Base-by-base conservation (phyloP, 92 coral and sea anemone genomes). In the Umimayanthus chanpuru region DNA sequence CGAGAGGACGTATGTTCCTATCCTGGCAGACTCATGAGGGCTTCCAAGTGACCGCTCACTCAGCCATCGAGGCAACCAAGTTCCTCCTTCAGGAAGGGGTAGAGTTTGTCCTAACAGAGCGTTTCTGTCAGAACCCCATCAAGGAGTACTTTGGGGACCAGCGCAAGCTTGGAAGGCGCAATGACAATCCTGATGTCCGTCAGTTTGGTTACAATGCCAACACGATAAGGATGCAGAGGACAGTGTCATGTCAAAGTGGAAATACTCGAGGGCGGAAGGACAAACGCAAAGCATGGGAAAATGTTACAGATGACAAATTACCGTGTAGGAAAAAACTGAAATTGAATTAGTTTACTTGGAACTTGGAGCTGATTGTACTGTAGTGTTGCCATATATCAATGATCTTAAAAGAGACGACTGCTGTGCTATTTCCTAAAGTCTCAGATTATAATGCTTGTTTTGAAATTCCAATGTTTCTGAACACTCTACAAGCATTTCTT, bases 1-100 rank as follows among this genome's bases (percentile, higher is more conserved):
- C 93, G 73, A 81, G 87, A 87, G 75, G 65, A 43, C 77, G 88
- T 70, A 90, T 90, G 93, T 90, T 90, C 40, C 81, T 81, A 6
- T 90, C 93, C 41, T 87, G 87, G 91, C 93, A 91, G 88, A 91
- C 91, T 9, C 80, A 82, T 66, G 85, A 91, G 72, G 93, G 89
- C 55, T 82, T 91, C 36, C 67, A 67, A 49, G 83, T 89, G n/a
- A 82, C 94, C 11, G 89, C 89, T 73, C 66, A 83, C 58, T 91
- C 92, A 70, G 91, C 77, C 15, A 88, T 91, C 64, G 94, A 89
- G 85, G 89, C 88, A 16, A 91, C 92, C 32, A 91, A 91, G 86
- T 89, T 91, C 79, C 89, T 91, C 20, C 79, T 88, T 9, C 78
- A 80, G 41, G 91, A 91, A 73, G 93, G 93, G 21, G 56, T 86